Conservation (phyloP, 2,888 invertebrate species). For the Standfussiana lucernea region DNA sequence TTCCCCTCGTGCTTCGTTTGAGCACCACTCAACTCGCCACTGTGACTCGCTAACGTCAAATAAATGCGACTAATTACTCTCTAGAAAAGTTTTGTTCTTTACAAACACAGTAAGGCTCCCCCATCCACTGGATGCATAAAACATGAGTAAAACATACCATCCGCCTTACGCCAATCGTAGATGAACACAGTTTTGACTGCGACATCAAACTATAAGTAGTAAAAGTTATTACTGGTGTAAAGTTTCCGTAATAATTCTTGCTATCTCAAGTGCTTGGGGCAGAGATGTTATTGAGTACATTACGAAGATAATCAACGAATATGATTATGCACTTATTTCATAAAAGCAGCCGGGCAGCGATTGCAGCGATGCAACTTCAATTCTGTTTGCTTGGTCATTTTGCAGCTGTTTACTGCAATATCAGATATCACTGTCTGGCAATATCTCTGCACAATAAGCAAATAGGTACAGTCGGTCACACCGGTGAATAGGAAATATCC, state of each 20-base stretch:
- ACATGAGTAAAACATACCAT: conserved; percentile 13
- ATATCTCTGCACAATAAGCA: conserved; percentile 39
- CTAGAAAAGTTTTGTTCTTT: conserved; percentile 45
- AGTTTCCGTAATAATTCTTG: conserved; percentile 17
- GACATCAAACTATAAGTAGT: conserved; percentile 18
- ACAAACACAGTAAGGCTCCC: conserved; percentile 13
- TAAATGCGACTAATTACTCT: conserved; percentile 63
- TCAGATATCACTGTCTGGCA: conserved; percentile 50
- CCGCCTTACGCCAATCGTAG: conserved; percentile 1
- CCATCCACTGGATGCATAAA: conserved; percentile 9
- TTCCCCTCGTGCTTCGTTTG: conserved; percentile 22
- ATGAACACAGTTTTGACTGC: not conserved
- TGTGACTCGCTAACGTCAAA: conserved; percentile 48
- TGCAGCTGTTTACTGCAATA: conserved; percentile 58
- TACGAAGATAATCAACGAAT: conserved; percentile 42
- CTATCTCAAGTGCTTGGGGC: not conserved
- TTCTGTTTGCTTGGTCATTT: conserved; percentile 52
- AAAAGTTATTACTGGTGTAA: conserved; percentile 33
- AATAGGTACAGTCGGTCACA: conserved; percentile 16
- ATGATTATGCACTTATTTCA: conserved; percentile 57
- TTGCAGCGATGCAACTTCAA: conserved; percentile 53
- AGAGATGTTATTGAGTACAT: conserved; percentile 22
- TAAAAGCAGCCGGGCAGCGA: conserved; percentile 30
- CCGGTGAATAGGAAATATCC: conserved; percentile 42
- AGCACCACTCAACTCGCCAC: conserved; percentile 43